Conservation (phyloP, 2,113 vertebrate species). For the Eptesicus fuscus region DNA sequence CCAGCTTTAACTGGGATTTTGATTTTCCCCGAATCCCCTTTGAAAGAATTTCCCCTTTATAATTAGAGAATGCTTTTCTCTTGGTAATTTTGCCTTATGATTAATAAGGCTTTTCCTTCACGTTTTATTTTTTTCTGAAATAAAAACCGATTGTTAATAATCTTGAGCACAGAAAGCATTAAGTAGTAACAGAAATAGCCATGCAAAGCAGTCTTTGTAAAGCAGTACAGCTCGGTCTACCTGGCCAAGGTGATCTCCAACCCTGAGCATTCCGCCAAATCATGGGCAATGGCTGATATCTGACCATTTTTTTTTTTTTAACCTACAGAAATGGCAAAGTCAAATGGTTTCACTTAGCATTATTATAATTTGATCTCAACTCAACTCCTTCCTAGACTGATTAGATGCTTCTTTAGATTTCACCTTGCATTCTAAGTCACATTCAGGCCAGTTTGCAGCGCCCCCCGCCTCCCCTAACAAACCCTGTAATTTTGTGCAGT, state of each 20-base stretch:
- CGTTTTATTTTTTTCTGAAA: not conserved
- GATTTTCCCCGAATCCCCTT: not conserved
- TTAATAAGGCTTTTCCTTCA: not conserved
- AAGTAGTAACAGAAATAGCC: not conserved
- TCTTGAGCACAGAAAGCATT: not conserved
- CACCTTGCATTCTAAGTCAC: not conserved
- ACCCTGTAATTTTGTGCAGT: not conserved
- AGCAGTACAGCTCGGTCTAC: not conserved
- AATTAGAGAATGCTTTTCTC: not conserved
- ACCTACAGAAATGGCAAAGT: not conserved
- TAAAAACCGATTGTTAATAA: not conserved
- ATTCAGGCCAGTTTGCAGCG: not conserved
- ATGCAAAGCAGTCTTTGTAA: not conserved
- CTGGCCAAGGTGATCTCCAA: not conserved
- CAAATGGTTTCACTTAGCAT: not conserved
- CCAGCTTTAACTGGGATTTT: not conserved
- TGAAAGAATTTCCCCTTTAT: not conserved
- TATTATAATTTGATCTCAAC: not conserved
- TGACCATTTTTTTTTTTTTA: not conserved
- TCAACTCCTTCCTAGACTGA: not conserved
- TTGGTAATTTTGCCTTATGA: not conserved
- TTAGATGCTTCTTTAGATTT: not conserved
- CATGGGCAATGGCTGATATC: not conserved
- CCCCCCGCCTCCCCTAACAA: not conserved
- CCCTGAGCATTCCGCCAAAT: not conserved